These are phyloP conservation scores for Bradypus variegatus DNA, from an alignment of 2,797 vertebrate genomes.

Conservation along the genomic window DNA sequence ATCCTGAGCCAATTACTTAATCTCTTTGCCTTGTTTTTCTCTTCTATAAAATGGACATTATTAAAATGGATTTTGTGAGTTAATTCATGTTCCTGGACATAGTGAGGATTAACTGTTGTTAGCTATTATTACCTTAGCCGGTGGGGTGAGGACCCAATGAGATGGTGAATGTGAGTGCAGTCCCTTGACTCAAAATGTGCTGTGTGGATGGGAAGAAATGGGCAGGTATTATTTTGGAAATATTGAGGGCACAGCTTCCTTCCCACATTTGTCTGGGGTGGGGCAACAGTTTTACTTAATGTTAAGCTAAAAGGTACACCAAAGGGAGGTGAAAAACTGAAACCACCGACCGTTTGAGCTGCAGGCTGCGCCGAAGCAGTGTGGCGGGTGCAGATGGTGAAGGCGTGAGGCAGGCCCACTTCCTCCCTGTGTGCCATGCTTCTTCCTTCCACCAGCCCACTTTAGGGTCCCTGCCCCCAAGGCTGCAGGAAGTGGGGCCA, in stretches of 20 bases:
- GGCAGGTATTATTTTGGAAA: background rate
- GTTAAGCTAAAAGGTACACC: slow-evolving; percentile 25
- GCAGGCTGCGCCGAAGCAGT: background rate
- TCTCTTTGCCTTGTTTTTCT: background rate
- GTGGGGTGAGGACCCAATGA: background rate
- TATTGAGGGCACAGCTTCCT: background rate
- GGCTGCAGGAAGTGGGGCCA: slow-evolving; percentile 54
- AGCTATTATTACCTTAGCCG: background rate
- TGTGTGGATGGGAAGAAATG: background rate
- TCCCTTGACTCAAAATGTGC: background rate
- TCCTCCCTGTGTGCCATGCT: slow-evolving; percentile 31
- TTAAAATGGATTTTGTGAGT: background rate
- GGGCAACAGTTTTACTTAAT: background rate
- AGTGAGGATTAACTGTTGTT: background rate
- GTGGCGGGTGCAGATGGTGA: slow-evolving; percentile 43
- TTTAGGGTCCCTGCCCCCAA: background rate
- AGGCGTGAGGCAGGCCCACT: slow-evolving; percentile 48
- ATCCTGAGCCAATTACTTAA: background rate
- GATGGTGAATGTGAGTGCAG: background rate
- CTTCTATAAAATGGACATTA: background rate
- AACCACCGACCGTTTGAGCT: slow-evolving; percentile 46
- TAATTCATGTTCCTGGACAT: background rate
- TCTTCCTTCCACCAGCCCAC: slow-evolving; percentile 15
- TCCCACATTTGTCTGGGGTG: background rate
- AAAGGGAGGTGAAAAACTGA: slow-evolving; percentile 50